Evolutionary conservation across 37 sponge, comb jelly and placozoan species (phyloP).

Genomic region (Ianthella basta): DNA sequence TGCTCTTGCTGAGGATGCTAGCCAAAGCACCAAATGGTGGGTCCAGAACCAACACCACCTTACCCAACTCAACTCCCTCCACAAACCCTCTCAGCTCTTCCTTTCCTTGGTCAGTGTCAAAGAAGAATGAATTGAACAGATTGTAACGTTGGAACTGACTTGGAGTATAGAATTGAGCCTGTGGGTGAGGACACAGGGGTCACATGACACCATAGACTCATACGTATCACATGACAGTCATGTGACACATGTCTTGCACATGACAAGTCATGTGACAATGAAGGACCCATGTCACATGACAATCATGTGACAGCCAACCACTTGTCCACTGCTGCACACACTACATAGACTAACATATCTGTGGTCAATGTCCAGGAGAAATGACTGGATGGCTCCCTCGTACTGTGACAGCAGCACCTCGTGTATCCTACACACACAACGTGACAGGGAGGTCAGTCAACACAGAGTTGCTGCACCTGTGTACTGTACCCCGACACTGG

Average conservation of each 20-base stretch:
- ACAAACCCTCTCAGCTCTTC: conserved; percentile 17
- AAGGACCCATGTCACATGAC: too few relatives aligned
- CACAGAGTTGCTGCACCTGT: too few relatives aligned
- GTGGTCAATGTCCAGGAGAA: conserved; percentile 89
- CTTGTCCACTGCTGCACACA: background rate
- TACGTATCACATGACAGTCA: conserved; percentile 15
- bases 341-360: conserved; percentile 75
- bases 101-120: conserved; percentile 30
- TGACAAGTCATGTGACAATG: too few relatives aligned
- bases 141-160: conserved; percentile 76
- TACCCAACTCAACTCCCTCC: background rate
- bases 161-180: conserved; percentile 79
- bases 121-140: conserved; percentile 89
- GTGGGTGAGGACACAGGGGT: background rate
- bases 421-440: conserved; percentile 60
- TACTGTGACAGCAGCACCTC: conserved; percentile 46
- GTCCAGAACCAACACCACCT: conserved; percentile 63
- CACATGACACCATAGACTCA: background rate
- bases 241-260: too few relatives aligned
- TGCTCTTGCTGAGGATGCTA: conserved; percentile 45
- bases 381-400: conserved; percentile 1
- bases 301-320: too few relatives aligned
- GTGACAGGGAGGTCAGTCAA: background rate
- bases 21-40: conserved; percentile 94
- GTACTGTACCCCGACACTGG: too few relatives aligned